Evolutionary conservation across 1,140 invertebrate species (phyloP).

Genomic region (Megalopta genalis): DNA sequence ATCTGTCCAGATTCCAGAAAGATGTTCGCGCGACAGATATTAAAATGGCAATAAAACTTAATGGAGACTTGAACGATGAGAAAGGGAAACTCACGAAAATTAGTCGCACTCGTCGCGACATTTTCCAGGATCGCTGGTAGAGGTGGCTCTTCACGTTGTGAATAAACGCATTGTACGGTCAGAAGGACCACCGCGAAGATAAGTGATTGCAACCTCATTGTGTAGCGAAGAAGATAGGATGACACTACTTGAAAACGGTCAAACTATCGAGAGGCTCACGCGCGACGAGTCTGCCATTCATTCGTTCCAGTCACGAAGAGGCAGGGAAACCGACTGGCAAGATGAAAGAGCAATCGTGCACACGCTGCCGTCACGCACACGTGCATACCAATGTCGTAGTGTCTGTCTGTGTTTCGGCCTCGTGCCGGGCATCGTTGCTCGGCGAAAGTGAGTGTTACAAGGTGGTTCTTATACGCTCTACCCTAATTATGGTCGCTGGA

Average conservation of each 20-base stretch:
- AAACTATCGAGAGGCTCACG: too few species aligned
- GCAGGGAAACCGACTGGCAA: constrained; percentile 69
- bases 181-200: constrained; percentile 53
- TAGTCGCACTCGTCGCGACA: constrained; percentile 70
- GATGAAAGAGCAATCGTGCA: constrained; percentile 54
- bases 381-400: neutral
- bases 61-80: too few species aligned
- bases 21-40: too few species aligned
- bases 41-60: too few species aligned
- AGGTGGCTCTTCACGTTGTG: constrained; percentile 54
- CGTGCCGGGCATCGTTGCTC: constrained; percentile 2
- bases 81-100: constrained; percentile 68
- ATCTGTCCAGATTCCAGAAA: too few species aligned
- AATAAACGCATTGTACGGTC: constrained; percentile 30
- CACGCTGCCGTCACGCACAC: constrained; percentile 8
- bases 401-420: constrained; percentile 10
- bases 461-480: neutral
- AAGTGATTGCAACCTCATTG: constrained; percentile 18
- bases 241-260: constrained; percentile 35
- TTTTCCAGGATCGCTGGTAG: constrained; percentile 62
- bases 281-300: constrained; percentile 7
- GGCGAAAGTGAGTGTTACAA: constrained; percentile 54
- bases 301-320: constrained; percentile 52
- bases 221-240: neutral
- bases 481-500: neutral